Evolutionary conservation across 2,113 vertebrate species (phyloP).

Genomic region (Nannobrachium achirus): DNA sequence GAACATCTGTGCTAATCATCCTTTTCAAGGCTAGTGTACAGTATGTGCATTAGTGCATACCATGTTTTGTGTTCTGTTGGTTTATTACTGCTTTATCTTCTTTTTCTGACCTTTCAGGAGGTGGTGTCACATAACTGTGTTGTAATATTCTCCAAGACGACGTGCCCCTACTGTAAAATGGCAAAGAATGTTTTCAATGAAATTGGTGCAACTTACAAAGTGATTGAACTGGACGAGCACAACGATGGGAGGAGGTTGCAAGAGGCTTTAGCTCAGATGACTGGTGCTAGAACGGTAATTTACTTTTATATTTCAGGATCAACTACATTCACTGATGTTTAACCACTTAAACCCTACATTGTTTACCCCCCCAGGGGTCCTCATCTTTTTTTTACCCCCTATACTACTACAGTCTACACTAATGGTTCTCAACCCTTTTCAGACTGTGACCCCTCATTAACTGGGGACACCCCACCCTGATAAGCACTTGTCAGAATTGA

Average conservation of each 20-base stretch:
- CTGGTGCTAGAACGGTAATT: slow-evolving; percentile 88
- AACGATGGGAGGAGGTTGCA: slow-evolving; percentile 87
- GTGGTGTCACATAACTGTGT: slow-evolving; percentile 90
- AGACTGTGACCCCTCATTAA: too few species aligned
- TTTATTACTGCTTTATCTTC: not conserved
- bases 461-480: too few species aligned
- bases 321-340: too few species aligned
- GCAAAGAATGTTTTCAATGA: slow-evolving; percentile 90
- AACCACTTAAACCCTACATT: too few species aligned
- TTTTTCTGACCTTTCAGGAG: slow-evolving; percentile 77
- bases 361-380: too few species aligned
- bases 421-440: too few species aligned
- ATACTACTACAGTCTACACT: too few species aligned
- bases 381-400: too few species aligned
- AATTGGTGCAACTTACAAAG: slow-evolving; percentile 87
- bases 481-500: too few species aligned
- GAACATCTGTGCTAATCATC: too few species aligned
- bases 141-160: slow-evolving; percentile 96
- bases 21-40: too few species aligned
- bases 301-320: not conserved
- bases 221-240: slow-evolving; percentile 87
- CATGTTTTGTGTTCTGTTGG: not conserved
- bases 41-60: not conserved
- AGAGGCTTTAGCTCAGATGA: slow-evolving; percentile 86
- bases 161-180: slow-evolving; percentile 91